phyloP scores from a whole-genome alignment of 2,113 vertebrate genomes.

The Acrocephalus arundinaceus region DNA sequence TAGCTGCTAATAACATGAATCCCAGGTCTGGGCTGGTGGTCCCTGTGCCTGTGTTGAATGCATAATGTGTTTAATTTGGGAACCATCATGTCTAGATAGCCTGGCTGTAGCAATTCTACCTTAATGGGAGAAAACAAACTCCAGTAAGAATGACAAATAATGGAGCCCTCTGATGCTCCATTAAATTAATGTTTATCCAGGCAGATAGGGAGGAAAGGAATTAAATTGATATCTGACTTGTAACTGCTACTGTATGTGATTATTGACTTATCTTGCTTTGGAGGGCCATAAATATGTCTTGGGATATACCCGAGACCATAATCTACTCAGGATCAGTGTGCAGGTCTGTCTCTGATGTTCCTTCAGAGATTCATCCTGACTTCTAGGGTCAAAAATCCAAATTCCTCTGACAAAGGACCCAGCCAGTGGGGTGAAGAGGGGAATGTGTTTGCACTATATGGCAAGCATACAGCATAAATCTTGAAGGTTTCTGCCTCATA shows the following conservation, averaged over 20 bases:
- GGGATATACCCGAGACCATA: not conserved
- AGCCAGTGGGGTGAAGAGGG: not conserved
- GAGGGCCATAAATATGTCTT: conserved; percentile 36
- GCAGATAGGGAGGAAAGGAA: conserved; percentile 54
- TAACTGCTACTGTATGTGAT: conserved; percentile 51
- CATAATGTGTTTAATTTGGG: not conserved
- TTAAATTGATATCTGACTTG: conserved; percentile 70
- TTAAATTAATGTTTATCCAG: conserved; percentile 60
- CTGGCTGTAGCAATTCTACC: not conserved
- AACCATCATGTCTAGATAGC: not conserved
- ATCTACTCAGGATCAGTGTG: not conserved
- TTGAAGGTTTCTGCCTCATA: not conserved
- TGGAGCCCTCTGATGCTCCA: not conserved
- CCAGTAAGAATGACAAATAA: conserved; percentile 41
- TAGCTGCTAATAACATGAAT: not conserved
- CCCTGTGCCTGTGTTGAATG: not conserved
- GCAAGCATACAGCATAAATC: not conserved
- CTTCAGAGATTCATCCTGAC: conserved; percentile 7
- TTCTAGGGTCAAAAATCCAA: conserved; percentile 7
- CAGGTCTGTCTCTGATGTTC: conserved; percentile 10
- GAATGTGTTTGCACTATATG: not conserved
- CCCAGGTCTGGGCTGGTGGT: not conserved
- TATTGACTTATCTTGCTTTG: conserved; percentile 60
- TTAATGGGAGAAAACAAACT: conserved; percentile 5
- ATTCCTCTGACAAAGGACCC: not conserved